These are phyloP conservation scores for Tachina lurida DNA, from an alignment of 2,888 invertebrate species.

Conservation along the genomic window DNA sequence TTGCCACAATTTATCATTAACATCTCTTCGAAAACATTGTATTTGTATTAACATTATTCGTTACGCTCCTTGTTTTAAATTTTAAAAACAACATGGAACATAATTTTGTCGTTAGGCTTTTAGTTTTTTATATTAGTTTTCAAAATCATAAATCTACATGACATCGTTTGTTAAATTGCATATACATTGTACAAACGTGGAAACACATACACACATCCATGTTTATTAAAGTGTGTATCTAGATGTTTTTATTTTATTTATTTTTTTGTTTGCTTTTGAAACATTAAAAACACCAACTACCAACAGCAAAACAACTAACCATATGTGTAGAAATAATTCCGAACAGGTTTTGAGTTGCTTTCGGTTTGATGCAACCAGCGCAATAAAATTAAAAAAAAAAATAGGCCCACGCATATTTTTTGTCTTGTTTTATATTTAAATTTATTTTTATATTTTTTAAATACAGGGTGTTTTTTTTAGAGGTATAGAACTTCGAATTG, in stretches of 20 bases:
- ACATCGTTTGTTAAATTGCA: constrained; percentile 68
- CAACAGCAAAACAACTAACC: constrained; percentile 50
- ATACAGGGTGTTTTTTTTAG: too few relatives aligned
- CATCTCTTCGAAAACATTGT: constrained; percentile 48
- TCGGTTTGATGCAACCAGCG: constrained; percentile 66
- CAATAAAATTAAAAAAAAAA: constrained; percentile 43
- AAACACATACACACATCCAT: not conserved
- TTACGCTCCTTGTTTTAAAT: constrained; percentile 60
- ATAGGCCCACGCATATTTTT: constrained; percentile 59
- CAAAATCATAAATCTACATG: constrained; percentile 68
- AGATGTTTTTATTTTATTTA: constrained; percentile 32
- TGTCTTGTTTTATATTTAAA: constrained; percentile 20
- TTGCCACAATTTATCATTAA: constrained; percentile 56
- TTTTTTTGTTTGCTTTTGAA: constrained; percentile 40
- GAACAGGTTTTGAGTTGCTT: constrained; percentile 67
- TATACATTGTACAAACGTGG: constrained; percentile 5
- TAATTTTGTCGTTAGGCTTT: constrained; percentile 26
- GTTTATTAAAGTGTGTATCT: constrained; percentile 33
- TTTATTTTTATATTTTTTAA: not conserved
- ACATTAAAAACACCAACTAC: constrained; percentile 38
- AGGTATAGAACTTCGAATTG: too few relatives aligned
- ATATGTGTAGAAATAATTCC: constrained; percentile 59
- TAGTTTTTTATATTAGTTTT: constrained; percentile 21
- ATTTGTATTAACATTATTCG: constrained; percentile 24
- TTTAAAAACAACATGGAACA: constrained; percentile 44